A percentile compares a stretch with the other conserved stretches of the same genome.
These are phyloP conservation scores for Rhinoptilus africanus DNA, from an alignment of 2,113 vertebrate genomes.

Conservation along the genomic window DNA sequence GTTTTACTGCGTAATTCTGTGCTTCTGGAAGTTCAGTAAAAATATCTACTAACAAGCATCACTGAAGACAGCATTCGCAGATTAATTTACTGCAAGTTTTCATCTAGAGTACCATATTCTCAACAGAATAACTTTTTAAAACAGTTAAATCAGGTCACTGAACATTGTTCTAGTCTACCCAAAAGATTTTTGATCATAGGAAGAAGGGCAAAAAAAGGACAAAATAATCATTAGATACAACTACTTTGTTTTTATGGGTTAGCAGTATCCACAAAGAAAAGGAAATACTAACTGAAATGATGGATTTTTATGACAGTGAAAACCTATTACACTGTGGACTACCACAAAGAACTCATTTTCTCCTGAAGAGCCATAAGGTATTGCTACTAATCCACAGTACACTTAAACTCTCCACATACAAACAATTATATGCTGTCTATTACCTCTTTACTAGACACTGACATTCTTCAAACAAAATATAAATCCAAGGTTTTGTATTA, in stretches of 20 bases:
- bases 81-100: background rate
- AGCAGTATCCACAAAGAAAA: background rate
- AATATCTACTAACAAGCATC: background rate
- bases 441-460: background rate
- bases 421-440: conserved; percentile 2
- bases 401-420: background rate
- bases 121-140: background rate
- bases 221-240: conserved; percentile 12
- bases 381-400: background rate
- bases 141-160: background rate
- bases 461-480: background rate
- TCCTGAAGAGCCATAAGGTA: conserved; percentile 7
- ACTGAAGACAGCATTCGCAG: background rate
- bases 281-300: conserved; percentile 24
- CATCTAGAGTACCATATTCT: background rate
- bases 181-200: background rate
- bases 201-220: conserved; percentile 28
- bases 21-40: background rate
- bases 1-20: background rate
- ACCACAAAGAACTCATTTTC: conserved; percentile 18
- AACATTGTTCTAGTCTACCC: background rate
- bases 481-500: background rate
- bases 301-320: conserved; percentile 34
- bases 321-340: conserved; percentile 24
- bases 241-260: conserved; percentile 12